Evolutionary conservation across 2,113 vertebrate species (phyloP), one percentile per base, ranked within the genome.

Genomic region (Sardina pilchardus): DNA sequence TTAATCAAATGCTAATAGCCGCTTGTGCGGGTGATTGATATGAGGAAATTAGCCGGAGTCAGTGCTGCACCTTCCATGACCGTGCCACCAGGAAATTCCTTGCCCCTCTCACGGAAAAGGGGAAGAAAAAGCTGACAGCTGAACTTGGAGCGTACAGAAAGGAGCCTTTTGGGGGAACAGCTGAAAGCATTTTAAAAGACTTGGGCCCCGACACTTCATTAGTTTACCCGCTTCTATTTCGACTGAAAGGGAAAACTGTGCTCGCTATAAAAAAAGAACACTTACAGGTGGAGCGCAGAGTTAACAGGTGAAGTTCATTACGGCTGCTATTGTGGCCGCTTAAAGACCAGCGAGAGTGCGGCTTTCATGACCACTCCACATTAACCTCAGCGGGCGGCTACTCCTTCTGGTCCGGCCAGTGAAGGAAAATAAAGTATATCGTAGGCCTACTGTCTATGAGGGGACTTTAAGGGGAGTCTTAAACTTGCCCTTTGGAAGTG

Each of bases 291-390:
- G 12, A 85, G 71, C 81, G 63, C 87, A 26, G 56, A 83, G 84
- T 47, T 80, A 90, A 88, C 88, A 82, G 89, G 87, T 90, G 90
- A 85, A 85, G 90, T 88, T 82, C 82, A 86, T 85, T 85, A 82
- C 86, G 85, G 21, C 48, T 44, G 26, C 86, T 88, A 89, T 83
- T 85, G 87, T 86, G 75, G 78, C 30, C 48, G 82, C 53, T n/a
- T 83, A 34, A 71, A 71, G 19, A 59, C 47, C 82, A 3, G 53
- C 30, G 19, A 30, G 45, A 50, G 42, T 16, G 14, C n/a, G n/a
- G 34, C 39, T 39, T 82, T 47, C 9, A 0, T 85, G 63, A 81
- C 47, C 19, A 24, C 53, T 59, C 6, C 53, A 59, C 80, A 42
- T 84, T 83, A 81, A 14, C 21, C 84, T 1, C 50, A 85, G 80